Base-by-base conservation (phyloP, 2,888 invertebrate genomes). In the Tachina fera region DNA sequence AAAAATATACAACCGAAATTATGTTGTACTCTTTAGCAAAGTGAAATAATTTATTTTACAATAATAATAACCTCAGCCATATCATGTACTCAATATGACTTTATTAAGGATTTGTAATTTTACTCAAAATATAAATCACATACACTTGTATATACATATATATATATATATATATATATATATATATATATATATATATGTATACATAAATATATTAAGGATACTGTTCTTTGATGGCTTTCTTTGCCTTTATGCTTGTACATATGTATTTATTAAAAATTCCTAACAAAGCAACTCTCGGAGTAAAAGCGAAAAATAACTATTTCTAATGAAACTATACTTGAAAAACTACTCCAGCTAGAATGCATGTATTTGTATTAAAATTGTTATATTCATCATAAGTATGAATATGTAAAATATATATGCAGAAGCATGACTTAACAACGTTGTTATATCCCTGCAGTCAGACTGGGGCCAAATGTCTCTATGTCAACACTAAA, bases 241-340 rank as follows among this genome's bases (percentile, higher is more conserved):
- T 65, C 19, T 83, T 43, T 67, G 56, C 39, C 60, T 60, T 67
- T 53, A 31, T 31, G 6, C 31, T 31, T 31, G 6, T 31, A 31
- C 31, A 45, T 70, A 31, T 4, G 39, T 70, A 77, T 78, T 81
- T 81, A 85, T 68, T 68, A 85, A 85, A 82, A 85, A 82, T 70
- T 83, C 45, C 60, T 72, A 51, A 85, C 78, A 85, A 82, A 82
- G 58, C 43, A 77, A 72, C 6, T 43, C 16, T 49, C 16, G 45
- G 13, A 61, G 67, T 41, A 53, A 81, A 60, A 60, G 43, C n/a
- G 31, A 80, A 80, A 80, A 74, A 79, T 74, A 68, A 75, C 75
- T 81, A 78, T 72, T 83, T 84, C 80, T 80, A 84, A 80, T 84
- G 76, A 84, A 84, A 84, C 80, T 82, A 74, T 78, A 82, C 82